A percentile compares a stretch with the other conserved stretches of the same genome.
phyloP scores from a whole-genome alignment of 2,113 vertebrate genomes.

The Hassar affinis region DNA sequence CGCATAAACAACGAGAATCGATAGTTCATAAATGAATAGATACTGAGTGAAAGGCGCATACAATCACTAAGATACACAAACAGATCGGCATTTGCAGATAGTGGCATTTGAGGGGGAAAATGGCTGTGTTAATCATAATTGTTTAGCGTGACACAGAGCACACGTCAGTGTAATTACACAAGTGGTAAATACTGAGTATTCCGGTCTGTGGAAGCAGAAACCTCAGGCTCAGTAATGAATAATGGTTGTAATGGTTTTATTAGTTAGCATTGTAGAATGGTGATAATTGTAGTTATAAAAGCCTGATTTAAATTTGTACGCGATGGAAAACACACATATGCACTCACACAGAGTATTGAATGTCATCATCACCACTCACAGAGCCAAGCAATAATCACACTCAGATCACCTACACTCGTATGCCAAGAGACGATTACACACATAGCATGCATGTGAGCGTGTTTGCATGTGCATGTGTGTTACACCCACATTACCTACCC shows the following conservation, averaged over 20 bases:
- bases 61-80: constrained; percentile 18
- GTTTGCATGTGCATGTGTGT: constrained; percentile 46
- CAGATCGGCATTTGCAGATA: constrained; percentile 15
- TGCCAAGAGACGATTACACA: constrained; percentile 76
- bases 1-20: constrained; percentile 44
- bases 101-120: constrained; percentile 17
- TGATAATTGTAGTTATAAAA: constrained; percentile 42
- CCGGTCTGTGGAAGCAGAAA: background rate
- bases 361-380: constrained; percentile 77
- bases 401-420: constrained; percentile 77
- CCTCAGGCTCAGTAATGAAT: constrained; percentile 18
- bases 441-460: constrained; percentile 28
- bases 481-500: constrained; percentile 40
- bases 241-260: constrained; percentile 42
- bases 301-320: constrained; percentile 38
- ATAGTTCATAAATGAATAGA: constrained; percentile 31
- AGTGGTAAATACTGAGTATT: constrained; percentile 35
- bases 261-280: constrained; percentile 38
- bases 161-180: constrained; percentile 31
- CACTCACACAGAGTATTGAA: constrained; percentile 67
- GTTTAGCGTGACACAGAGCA: constrained; percentile 29
- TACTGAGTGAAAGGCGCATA: constrained; percentile 4
- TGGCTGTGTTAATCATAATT: constrained; percentile 11
- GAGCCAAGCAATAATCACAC: constrained; percentile 80
- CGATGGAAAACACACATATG: constrained; percentile 29